Evolutionary conservation across 2,888 invertebrate species (phyloP), one percentile per base, ranked within the genome.

Genomic region (Pollenia labialis): DNA sequence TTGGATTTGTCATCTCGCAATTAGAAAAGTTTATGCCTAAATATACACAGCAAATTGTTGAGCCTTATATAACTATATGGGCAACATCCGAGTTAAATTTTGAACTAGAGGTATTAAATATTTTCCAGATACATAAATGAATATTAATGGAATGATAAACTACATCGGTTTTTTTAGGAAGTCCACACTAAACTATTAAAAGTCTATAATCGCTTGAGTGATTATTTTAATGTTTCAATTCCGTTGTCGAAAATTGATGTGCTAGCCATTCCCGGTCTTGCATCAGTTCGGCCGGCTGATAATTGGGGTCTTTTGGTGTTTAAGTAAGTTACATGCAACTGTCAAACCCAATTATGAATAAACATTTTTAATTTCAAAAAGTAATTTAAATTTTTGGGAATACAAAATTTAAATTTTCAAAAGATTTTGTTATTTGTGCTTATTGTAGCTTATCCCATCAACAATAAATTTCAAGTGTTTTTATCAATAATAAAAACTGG

Each of bases 251-350:
- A 95, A 90, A 92, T 97, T 87, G 97, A 97, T 91, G 93, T 97
- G 2, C 94, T 97, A 0, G 96, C 96, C 0, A 93, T 97, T 71
- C 97, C 97, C 0, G 95, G 95, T 87, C 95, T 96, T 88, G 94
- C 95, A 87, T 95, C 96, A 0, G 95, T 96, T 2, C 95, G 96
- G 88, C 96, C 97, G 0, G 95, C 96, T 4, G 97, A 97, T 89
- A 96, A 95, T 90, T 97, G 97, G 97, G 97, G 97, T 4, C 94
- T 97, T 2, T 94, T 97, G 88, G 94, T 97, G 52, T 96, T 97
- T 91, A 97, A 95, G 97, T 97, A 94, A 94, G 94, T 92, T 71
- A 9, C 14, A 23, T 32, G 6, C 0, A 32, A 6, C 32, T 32
- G 32, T 32, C 32, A 1, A 32, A 32, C 32, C 32, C 7, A 23